Evolutionary conservation across 2,797 vertebrate genomes (phyloP), one percentile per base, ranked within the genome.

Genomic region (Aythya fuligula): DNA sequence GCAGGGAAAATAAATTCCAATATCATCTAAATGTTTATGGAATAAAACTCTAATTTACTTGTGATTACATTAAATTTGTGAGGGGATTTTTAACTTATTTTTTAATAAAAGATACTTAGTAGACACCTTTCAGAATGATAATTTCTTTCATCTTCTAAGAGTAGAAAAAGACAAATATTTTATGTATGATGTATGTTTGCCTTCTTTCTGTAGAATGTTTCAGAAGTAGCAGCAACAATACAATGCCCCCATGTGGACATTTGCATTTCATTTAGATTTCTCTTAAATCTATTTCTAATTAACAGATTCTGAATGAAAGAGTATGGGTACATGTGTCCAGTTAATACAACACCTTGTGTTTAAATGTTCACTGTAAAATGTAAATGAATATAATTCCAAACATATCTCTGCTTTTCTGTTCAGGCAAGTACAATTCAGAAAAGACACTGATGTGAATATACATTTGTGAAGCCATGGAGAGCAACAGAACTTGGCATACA

Each of bases 241-340:
- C 71, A 96, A 96, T 88, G 93, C 94, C 93, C 95, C 89, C 95
- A 86, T 79, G 95, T 96, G 95, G 93, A 84, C 94, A 95, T 43
- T 86, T 34, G 32, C 34, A 65, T 81, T 94, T 66, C 5, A 78
- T 49, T 90, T 81, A 69, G 38, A 58, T 88, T 89, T 64, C 56
- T 75, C 43, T 86, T 53, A 58, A 45, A 74, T 54, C 20, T 43
- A 45, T 53, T 91, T 66, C 56, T 64, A 73, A 86, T 58, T 27
- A 92, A 84, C 15, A 91, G 45, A 57, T 70, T 69, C n/a, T 73
- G 73, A 91, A 81, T 62, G 27, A 36, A 65, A 89, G 38, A 36
- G 41, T n/a, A 19, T 32, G 36, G 10, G 3, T 34, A 39, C 5
- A 49, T 53, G 82, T 19, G 17, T 43, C 34, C 22, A 83, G 76